Conservation (phyloP, 1,140 invertebrate genomes). For the Adoxophyes honmai region DNA sequence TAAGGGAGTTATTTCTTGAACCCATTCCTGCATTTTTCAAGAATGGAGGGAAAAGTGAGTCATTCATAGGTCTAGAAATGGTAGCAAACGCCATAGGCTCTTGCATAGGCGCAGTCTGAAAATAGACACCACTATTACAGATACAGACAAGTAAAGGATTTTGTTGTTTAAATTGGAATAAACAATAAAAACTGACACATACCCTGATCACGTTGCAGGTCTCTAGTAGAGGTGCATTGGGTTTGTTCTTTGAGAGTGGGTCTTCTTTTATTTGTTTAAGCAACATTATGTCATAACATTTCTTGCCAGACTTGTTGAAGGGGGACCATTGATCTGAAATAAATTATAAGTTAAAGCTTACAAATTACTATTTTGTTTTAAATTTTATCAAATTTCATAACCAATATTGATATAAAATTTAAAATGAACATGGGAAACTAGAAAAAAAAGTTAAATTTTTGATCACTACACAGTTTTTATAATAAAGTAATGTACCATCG, state of each 20-base stretch:
- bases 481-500: no score
- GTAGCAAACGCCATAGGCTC: conserved; percentile 51
- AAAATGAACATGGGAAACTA: no score
- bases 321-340: conserved; percentile 90
- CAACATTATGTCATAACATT: conserved; percentile 88
- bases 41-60: conserved; percentile 57
- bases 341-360: conserved; percentile 10
- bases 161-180: conserved; percentile 4
- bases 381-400: no score
- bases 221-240: conserved; percentile 76
- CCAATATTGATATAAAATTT: no score
- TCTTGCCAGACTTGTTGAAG: conserved; percentile 87
- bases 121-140: conserved; percentile 19
- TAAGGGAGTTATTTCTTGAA: conserved; percentile 45
- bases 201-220: conserved; percentile 63
- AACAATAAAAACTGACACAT: conserved; percentile 29
- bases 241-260: conserved; percentile 85
- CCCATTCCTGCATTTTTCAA: conserved; percentile 45
- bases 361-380: background rate
- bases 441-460: no score
- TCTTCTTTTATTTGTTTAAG: conserved; percentile 85
- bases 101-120: conserved; percentile 50
- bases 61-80: conserved; percentile 58
- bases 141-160: conserved; percentile 14
- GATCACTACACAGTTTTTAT: no score